These are phyloP conservation scores for Bombyx mori DNA, from an alignment of 1,140 invertebrate genomes.

Conservation along the genomic window ASM3026992v2 NC_085111.1:954501-955000, in stretches of 20 bases:
- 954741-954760: constrained; percentile 53
- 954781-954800: constrained; percentile 19
- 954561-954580: constrained; percentile 78
- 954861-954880: too few relatives aligned
- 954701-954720: constrained; percentile 45
- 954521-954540: constrained; percentile 66
- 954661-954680: constrained; percentile 83
- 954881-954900: too few relatives aligned
- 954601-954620: constrained; percentile 61
- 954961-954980: too few relatives aligned
- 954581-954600: constrained; percentile 72
- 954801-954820: too few relatives aligned
- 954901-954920: too few relatives aligned
- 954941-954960: too few relatives aligned
- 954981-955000: too few relatives aligned
- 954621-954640: constrained; percentile 59
- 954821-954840: too few relatives aligned
- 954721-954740: constrained; percentile 42
- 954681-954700: constrained; percentile 80
- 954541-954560: constrained; percentile 79
- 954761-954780: constrained; percentile 47
- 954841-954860: too few relatives aligned
- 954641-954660: constrained; percentile 78
- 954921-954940: too few relatives aligned
- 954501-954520: constrained; percentile 69